Evolutionary conservation across 2,888 invertebrate species (phyloP).

Genomic region (Drosophila mimetica): DNA sequence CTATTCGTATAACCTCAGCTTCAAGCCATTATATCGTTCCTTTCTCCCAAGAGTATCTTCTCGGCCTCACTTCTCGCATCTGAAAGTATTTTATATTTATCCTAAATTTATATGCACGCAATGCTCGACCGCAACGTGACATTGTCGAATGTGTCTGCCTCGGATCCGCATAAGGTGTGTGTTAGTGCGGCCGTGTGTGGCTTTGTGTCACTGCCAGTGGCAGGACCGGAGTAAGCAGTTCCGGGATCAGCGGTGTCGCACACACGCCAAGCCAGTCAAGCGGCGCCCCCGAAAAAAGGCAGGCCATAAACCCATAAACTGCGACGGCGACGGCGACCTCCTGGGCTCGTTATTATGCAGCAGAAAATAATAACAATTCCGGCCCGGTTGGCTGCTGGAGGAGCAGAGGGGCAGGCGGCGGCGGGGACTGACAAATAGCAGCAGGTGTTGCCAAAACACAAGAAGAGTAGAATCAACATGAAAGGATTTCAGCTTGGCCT

Average conservation of each 20-base stretch:
- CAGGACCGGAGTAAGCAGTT: constrained; percentile 31
- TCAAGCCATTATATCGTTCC: not conserved
- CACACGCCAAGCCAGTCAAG: constrained; percentile 43
- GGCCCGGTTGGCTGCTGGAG: constrained; percentile 13
- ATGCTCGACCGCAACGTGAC: constrained; percentile 68
- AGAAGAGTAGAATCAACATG: constrained; percentile 40
- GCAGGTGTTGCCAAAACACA: constrained; percentile 60
- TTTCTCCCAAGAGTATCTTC: not conserved
- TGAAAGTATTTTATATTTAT: constrained; percentile 45
- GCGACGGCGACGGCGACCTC: constrained; percentile 39
- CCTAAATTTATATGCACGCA: constrained; percentile 59
- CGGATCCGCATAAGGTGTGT: constrained; percentile 9
- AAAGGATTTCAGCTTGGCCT: constrained; percentile 35
- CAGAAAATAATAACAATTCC: constrained; percentile 50
- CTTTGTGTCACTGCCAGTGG: constrained; percentile 13
- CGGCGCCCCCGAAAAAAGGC: constrained; percentile 30
- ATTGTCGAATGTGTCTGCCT: constrained; percentile 62
- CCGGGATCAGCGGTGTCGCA: constrained; percentile 38
- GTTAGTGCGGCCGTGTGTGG: constrained; percentile 2
- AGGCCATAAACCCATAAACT: constrained; percentile 55
- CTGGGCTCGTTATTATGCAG: constrained; percentile 56
- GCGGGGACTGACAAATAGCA: constrained; percentile 60
- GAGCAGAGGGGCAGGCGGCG: constrained; percentile 7
- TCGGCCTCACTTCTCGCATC: not conserved
- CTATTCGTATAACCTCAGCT: not conserved